A percentile compares a stretch with the other conserved stretches of the same genome.
phyloP scores from a whole-genome alignment of 2,888 invertebrate genomes.

The Xylophagus ater region DNA sequence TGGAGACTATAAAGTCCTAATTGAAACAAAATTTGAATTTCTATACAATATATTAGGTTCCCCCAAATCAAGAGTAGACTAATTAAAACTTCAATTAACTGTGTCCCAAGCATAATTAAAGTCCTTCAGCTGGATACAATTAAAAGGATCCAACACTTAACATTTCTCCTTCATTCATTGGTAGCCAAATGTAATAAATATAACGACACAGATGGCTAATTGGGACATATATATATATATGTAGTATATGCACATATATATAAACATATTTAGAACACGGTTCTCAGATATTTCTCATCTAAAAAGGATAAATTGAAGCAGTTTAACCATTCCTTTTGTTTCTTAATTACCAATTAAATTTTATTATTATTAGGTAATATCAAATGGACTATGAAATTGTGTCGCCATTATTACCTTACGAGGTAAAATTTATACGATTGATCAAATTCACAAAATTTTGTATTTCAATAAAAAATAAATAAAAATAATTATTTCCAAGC shows the following conservation, averaged over 20 bases:
- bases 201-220: conserved; percentile 10
- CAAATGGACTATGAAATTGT: conserved; percentile 13
- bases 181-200: conserved; percentile 5
- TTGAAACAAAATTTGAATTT: no score
- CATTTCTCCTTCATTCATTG: not conserved
- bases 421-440: not conserved
- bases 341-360: conserved; percentile 12
- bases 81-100: conserved; percentile 10
- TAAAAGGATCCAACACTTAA: not conserved
- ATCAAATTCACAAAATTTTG: not conserved
- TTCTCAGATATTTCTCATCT: not conserved
- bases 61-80: no score
- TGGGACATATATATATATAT: not conserved
- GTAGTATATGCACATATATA: no score
- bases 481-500: no score
- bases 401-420: conserved; percentile 1
- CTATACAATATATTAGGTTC: no score
- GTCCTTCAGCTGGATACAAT: conserved; percentile 2
- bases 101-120: conserved; percentile 8
- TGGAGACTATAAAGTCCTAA: no score
- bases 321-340: conserved; percentile 2
- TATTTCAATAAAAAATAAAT: no score
- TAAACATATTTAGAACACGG: not conserved
- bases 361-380: conserved; percentile 11
- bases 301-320: not conserved